Conservation (phyloP, 2,797 vertebrate genomes). For the Hippopotamyrus pictus region DNA sequence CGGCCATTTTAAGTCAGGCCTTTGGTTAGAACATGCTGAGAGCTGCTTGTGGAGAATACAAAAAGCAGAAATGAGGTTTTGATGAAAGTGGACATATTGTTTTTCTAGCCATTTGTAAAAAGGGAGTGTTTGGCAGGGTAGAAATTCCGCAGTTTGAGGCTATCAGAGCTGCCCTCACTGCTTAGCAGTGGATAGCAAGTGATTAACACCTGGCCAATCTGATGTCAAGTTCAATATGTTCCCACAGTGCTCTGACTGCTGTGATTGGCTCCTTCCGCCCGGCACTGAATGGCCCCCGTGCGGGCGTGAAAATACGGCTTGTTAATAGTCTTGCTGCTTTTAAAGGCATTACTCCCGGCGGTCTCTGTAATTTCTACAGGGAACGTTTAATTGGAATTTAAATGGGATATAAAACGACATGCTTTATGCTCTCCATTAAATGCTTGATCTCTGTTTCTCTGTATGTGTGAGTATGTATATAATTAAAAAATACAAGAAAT, state of each 20-base stretch:
- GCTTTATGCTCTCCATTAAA: background rate
- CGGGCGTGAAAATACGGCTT: slow-evolving; percentile 31
- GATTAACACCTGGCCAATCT: background rate
- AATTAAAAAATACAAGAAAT: background rate
- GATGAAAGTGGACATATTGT: background rate
- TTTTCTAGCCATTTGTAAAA: background rate
- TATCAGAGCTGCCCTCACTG: background rate
- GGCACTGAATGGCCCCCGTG: slow-evolving; percentile 16
- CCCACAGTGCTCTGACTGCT: background rate
- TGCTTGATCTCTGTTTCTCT: slow-evolving; percentile 28
- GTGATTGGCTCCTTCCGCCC: slow-evolving; percentile 15
- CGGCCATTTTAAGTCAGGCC: background rate
- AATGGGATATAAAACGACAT: slow-evolving; percentile 34
- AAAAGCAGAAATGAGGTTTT: background rate
- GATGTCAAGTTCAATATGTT: slow-evolving; percentile 20
- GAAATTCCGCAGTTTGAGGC: background rate
- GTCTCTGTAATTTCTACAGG: slow-evolving; percentile 27
- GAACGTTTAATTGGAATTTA: slow-evolving; percentile 31
- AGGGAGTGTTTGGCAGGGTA: background rate
- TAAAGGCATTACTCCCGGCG: slow-evolving; percentile 45
- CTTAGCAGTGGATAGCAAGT: background rate
- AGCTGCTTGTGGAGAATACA: background rate
- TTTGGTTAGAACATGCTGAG: background rate
- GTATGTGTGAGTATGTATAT: background rate
- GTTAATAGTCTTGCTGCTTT: slow-evolving; percentile 58